Evolutionary conservation across 2,888 invertebrate species (phyloP).

Genomic region (Nymphalis polychloros): DNA sequence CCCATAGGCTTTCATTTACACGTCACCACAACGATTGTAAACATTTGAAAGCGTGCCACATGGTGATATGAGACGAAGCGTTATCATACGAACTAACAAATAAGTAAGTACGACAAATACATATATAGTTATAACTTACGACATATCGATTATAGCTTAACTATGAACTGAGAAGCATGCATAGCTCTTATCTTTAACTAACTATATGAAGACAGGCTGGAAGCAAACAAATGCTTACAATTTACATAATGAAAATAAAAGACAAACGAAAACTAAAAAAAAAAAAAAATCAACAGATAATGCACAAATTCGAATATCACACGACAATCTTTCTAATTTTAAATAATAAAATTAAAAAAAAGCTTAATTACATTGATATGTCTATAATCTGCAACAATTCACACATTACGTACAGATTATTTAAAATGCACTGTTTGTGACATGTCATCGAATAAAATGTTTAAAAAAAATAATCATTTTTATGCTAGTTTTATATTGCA

Average conservation of each 20-base stretch:
- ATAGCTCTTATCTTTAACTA: constrained; percentile 68
- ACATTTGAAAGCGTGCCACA: constrained; percentile 81
- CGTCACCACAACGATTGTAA: constrained; percentile 71
- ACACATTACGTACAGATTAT: constrained; percentile 17
- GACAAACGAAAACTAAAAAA: constrained; percentile 49
- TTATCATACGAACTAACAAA: constrained; percentile 67
- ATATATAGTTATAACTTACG: constrained; percentile 68
- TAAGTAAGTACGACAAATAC: constrained; percentile 80
- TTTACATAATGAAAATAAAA: constrained; percentile 71
- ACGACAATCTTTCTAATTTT: constrained; percentile 43
- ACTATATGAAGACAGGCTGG: constrained; percentile 61
- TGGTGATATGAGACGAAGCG: constrained; percentile 64
- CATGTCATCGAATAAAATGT: constrained; percentile 16
- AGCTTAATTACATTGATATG: constrained; percentile 26
- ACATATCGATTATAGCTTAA: constrained; percentile 64
- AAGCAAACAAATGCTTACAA: constrained; percentile 83
- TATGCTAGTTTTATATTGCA: constrained; percentile 1
- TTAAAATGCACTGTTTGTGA: constrained; percentile 30
- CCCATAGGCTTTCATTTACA: constrained; percentile 70
- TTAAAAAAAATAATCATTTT: constrained; percentile 52
- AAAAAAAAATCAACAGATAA: constrained; percentile 49
- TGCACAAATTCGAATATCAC: constrained; percentile 58
- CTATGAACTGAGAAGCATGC: constrained; percentile 82
- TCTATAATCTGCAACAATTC: constrained; percentile 30
- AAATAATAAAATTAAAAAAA: constrained; percentile 27